Percentiles rank a stretch among this genome's conserved stretches.
phyloP scores from a whole-genome alignment of 2,888 invertebrate species.

The Drosophila paranaensis region DNA sequence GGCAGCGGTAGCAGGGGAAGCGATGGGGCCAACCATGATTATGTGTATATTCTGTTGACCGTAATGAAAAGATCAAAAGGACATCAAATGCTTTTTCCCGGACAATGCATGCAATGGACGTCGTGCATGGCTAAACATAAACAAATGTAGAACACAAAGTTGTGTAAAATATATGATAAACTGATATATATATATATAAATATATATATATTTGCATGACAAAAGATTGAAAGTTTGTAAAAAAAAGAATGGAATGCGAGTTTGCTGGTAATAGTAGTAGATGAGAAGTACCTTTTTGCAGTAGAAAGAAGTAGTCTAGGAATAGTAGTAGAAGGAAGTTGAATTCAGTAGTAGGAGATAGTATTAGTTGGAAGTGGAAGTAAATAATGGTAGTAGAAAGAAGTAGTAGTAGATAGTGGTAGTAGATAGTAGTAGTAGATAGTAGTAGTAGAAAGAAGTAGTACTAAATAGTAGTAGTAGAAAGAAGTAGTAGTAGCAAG shows the following conservation, averaged over 20 bases:
- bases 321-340: background rate
- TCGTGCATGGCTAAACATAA: constrained; percentile 2
- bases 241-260: background rate
- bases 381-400: no score
- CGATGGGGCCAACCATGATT: background rate
- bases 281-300: background rate
- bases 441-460: background rate
- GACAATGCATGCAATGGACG: constrained; percentile 5
- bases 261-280: background rate
- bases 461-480: no score
- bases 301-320: background rate
- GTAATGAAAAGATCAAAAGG: constrained; percentile 59
- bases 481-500: background rate
- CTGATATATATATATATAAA: background rate
- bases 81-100: constrained; percentile 39
- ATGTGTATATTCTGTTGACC: constrained; percentile 45
- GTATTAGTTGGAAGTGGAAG: no score
- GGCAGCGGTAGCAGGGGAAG: background rate
- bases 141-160: constrained; percentile 4
- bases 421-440: no score
- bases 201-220: background rate
- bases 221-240: background rate
- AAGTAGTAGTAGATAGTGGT: no score
- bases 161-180: background rate
- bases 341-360: background rate